Conservation (phyloP, 1,140 invertebrate species). For the Sitophilus oryzae region DNA sequence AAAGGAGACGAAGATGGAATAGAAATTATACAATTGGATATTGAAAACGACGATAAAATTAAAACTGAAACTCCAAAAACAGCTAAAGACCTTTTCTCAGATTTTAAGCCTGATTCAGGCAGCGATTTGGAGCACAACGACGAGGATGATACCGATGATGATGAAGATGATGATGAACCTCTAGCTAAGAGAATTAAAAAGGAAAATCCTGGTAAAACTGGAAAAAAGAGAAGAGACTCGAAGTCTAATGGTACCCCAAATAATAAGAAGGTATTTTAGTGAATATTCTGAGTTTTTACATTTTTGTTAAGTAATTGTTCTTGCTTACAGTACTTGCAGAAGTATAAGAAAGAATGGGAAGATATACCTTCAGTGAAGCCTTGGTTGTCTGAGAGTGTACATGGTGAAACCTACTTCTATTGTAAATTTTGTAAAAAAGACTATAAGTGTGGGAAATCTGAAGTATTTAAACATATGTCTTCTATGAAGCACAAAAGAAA, state of each 20-base stretch:
- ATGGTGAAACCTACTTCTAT: slow-evolving; percentile 37
- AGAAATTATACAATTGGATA: slow-evolving; percentile 21
- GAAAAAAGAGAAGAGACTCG: slow-evolving; percentile 13
- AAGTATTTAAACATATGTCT: slow-evolving; percentile 38
- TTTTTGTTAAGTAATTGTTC: not conserved
- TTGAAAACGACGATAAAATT: slow-evolving; percentile 20
- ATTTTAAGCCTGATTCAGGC: slow-evolving; percentile 27
- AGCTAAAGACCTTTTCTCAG: slow-evolving; percentile 31
- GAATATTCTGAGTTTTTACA: slow-evolving; percentile 1
- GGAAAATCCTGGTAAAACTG: slow-evolving; percentile 9
- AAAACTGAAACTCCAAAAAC: slow-evolving; percentile 25
- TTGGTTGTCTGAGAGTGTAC: slow-evolving; percentile 35
- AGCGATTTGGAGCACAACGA: slow-evolving; percentile 24
- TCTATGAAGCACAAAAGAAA: slow-evolving; percentile 37
- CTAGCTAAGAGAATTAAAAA: slow-evolving; percentile 27
- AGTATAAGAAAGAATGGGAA: slow-evolving; percentile 40
- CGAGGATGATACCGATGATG: slow-evolving; percentile 14
- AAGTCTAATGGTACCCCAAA: slow-evolving; percentile 7
- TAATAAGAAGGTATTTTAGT: slow-evolving; percentile 16
- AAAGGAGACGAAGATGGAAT: slow-evolving; percentile 12
- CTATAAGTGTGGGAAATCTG: slow-evolving; percentile 36
- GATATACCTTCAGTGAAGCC: slow-evolving; percentile 34
- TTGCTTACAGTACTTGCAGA: slow-evolving; percentile 32
- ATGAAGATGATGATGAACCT: slow-evolving; percentile 27
- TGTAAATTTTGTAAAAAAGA: slow-evolving; percentile 40